A percentile compares a stretch with the other conserved stretches of the same genome.
Evolutionary conservation across 2,797 vertebrate genomes (phyloP).

Genomic region (Chanos chanos): DNA sequence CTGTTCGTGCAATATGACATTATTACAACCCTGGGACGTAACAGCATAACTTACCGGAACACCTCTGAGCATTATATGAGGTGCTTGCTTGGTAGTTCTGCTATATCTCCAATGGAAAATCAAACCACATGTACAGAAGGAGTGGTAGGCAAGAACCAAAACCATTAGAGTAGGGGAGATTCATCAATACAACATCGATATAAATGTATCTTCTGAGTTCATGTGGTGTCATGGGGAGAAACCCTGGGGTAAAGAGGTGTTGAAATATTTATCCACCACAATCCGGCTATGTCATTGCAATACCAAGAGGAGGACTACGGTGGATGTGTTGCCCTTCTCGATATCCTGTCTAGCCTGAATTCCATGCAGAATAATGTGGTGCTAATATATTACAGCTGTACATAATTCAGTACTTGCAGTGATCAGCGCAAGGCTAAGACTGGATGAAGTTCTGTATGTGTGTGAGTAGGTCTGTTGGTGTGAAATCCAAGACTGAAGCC

Average conservation of each 20-base stretch:
- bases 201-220: background rate
- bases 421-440: too few relatives aligned
- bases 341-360: slow-evolving; percentile 36
- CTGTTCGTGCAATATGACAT: too few relatives aligned
- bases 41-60: too few relatives aligned
- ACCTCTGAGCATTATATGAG: too few relatives aligned
- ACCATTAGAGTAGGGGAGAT: too few relatives aligned
- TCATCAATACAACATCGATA: too few relatives aligned
- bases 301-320: slow-evolving; percentile 26
- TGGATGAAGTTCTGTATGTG: background rate
- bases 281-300: slow-evolving; percentile 43
- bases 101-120: too few relatives aligned
- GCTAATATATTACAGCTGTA: background rate
- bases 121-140: too few relatives aligned
- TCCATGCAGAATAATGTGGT: slow-evolving; percentile 2
- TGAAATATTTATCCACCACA: slow-evolving; percentile 63
- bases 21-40: too few relatives aligned
- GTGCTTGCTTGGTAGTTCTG: too few relatives aligned
- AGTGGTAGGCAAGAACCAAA: too few relatives aligned
- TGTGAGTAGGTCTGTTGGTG: background rate
- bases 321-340: slow-evolving; percentile 41
- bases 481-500: background rate
- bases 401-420: too few relatives aligned
- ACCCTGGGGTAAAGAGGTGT: slow-evolving; percentile 42
- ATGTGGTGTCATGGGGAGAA: slow-evolving; percentile 27